These are phyloP conservation scores for Stictocephala bisonia DNA, from an alignment of 2,888 invertebrate species.

Conservation along the genomic window DNA sequence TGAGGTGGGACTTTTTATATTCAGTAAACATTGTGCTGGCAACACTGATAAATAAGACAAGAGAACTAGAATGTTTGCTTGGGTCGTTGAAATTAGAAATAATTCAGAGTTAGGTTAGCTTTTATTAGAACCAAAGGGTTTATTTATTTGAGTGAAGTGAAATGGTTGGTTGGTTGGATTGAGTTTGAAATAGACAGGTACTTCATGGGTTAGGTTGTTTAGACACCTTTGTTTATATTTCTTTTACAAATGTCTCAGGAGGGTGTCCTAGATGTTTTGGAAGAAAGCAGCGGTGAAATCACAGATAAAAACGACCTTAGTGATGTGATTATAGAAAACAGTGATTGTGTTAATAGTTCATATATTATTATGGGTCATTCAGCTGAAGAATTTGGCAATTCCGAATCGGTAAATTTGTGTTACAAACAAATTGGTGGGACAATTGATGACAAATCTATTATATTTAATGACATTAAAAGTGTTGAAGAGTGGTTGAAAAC, in stretches of 20 bases:
- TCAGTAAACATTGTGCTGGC: too few relatives aligned
- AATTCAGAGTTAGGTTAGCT: too few relatives aligned
- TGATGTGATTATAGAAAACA: conserved; percentile 12
- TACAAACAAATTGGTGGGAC: conserved; percentile 27
- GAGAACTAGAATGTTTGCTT: too few relatives aligned
- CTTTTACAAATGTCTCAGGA: conserved; percentile 42
- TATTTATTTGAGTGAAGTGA: too few relatives aligned
- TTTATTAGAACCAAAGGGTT: too few relatives aligned
- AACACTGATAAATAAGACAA: too few relatives aligned
- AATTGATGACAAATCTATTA: conserved; percentile 30
- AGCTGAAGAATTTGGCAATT: neutral
- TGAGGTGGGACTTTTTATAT: too few relatives aligned
- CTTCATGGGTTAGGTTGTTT: conserved; percentile 28
- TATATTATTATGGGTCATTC: conserved; percentile 5
- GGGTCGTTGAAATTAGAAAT: too few relatives aligned
- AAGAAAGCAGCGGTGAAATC: conserved; percentile 47
- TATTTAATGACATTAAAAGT: neutral
- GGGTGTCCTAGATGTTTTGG: conserved; percentile 37
- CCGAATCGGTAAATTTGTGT: neutral
- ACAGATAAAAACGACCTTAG: conserved; percentile 22
- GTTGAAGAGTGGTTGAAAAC: conserved; percentile 38
- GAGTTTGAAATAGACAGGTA: too few relatives aligned
- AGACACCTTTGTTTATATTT: conserved; percentile 30
- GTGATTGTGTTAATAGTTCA: conserved; percentile 40
- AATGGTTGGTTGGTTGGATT: too few relatives aligned